phyloP scores from a whole-genome alignment of 23 tunicate species.

The Halocynthia aurantium region DNA sequence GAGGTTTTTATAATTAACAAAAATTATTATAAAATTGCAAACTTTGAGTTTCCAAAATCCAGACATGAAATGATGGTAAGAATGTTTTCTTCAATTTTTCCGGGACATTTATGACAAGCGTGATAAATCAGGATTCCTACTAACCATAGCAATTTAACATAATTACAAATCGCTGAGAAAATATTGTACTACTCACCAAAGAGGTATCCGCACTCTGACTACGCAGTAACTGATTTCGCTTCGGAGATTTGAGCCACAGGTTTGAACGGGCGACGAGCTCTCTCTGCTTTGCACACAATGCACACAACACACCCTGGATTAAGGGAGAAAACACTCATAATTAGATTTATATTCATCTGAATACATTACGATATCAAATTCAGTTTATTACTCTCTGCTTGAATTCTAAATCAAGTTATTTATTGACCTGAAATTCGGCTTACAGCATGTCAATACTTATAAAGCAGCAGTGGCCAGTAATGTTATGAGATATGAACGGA shows the following conservation, averaged over 20 bases:
- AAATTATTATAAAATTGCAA: too few relatives aligned
- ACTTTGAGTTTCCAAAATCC: too few relatives aligned
- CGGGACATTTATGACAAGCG: not conserved
- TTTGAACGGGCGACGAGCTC: slow-evolving; percentile 74
- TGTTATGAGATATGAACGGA: too few relatives aligned
- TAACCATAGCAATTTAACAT: not conserved
- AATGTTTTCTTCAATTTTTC: not conserved
- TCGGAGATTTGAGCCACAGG: slow-evolving; percentile 43
- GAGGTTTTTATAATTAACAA: too few relatives aligned
- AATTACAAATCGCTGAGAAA: not conserved
- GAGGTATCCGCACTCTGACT: slow-evolving; percentile 56
- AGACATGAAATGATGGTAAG: too few relatives aligned
- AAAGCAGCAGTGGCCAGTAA: too few relatives aligned
- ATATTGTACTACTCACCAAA: not conserved
- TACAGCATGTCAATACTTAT: too few relatives aligned
- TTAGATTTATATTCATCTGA: not conserved
- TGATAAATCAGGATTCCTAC: too few relatives aligned
- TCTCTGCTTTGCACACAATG: slow-evolving; percentile 52
- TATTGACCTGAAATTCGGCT: too few relatives aligned
- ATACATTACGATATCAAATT: not conserved
- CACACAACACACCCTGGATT: slow-evolving; percentile 32
- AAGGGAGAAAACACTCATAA: not conserved
- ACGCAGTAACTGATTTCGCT: slow-evolving; percentile 16
- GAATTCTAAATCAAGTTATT: too few relatives aligned
- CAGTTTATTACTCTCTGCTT: too few relatives aligned